A percentile compares a stretch with the other conserved stretches of the same genome.
phyloP scores from a whole-genome alignment of 2,888 invertebrate genomes.

The Acleris literana region DNA sequence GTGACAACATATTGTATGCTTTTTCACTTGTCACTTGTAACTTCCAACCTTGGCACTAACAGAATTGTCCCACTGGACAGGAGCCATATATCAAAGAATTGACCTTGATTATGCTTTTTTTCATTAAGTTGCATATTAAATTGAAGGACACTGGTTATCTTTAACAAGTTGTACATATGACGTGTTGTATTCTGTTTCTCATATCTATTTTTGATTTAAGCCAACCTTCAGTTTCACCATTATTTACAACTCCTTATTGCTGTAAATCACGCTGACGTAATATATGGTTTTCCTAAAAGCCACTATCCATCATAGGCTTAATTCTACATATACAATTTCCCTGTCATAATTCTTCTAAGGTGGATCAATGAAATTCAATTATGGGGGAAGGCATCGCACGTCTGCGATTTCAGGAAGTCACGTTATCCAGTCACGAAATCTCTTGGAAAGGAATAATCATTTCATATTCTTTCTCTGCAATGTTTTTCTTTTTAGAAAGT shows the following conservation, averaged over 20 bases:
- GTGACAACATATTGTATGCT: no score
- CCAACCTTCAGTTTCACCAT: no score
- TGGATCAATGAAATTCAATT: constrained; percentile 21
- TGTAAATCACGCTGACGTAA: constrained; percentile 3
- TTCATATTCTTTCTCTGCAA: not conserved
- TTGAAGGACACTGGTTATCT: no score
- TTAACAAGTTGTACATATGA: no score
- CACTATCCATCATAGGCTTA: constrained; percentile 7
- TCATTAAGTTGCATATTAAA: no score
- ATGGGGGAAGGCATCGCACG: constrained; percentile 10
- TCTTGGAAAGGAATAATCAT: constrained; percentile 6
- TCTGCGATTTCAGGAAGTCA: constrained; percentile 8
- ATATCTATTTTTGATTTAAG: no score
- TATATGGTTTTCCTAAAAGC: constrained; percentile 7
- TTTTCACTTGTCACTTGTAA: no score
- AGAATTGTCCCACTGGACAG: no score
- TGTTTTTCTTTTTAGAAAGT: not conserved
- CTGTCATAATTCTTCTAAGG: not conserved
- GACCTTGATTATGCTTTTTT: no score
- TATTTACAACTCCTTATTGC: not conserved
- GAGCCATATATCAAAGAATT: no score
- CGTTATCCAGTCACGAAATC: constrained; percentile 16
- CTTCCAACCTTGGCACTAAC: no score
- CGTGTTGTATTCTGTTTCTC: no score
- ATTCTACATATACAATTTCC: constrained; percentile 5